Evolutionary conservation across 2,888 invertebrate species (phyloP).

Genomic region (Listrodromus nycthemerus): DNA sequence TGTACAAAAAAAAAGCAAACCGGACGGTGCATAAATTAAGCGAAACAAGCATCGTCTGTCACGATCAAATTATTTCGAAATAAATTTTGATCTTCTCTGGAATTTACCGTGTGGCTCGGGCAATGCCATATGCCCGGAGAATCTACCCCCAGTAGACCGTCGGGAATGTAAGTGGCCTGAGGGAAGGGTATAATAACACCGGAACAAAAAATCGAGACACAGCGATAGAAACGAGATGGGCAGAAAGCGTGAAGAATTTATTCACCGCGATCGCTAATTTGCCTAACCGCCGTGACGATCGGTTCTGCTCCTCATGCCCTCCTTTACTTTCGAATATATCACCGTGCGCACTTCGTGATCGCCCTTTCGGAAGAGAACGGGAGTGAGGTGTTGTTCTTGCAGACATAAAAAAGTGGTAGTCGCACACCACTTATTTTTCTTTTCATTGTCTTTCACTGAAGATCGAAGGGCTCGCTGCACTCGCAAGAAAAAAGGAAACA

Average conservation of each 20-base stretch:
- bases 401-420: not conserved
- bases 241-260: constrained; percentile 78
- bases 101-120: constrained; percentile 34
- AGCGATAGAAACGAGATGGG: constrained; percentile 62
- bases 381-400: not conserved
- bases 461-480: constrained; percentile 24
- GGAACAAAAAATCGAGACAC: constrained; percentile 66
- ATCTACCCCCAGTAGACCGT: constrained; percentile 49
- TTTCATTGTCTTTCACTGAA: constrained; percentile 29
- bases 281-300: constrained; percentile 77
- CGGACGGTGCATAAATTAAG: constrained; percentile 15
- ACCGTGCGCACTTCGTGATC: constrained; percentile 15
- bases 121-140: constrained; percentile 32
- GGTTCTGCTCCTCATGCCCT: not conserved
- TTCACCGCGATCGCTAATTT: constrained; percentile 78
- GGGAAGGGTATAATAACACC: constrained; percentile 7
- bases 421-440: constrained; percentile 51
- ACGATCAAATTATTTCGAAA: constrained; percentile 52
- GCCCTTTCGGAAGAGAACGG: constrained; percentile 18
- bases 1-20: not conserved
- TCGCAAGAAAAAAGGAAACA: constrained; percentile 4
- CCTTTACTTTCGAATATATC: constrained; percentile 2
- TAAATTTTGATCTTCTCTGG: constrained; percentile 40
- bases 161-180: not conserved
- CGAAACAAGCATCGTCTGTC: constrained; percentile 36